These are phyloP conservation scores for Rousettus madagascariensis DNA, from an alignment of 2,797 vertebrate genomes.

Conservation along the genomic window DNA sequence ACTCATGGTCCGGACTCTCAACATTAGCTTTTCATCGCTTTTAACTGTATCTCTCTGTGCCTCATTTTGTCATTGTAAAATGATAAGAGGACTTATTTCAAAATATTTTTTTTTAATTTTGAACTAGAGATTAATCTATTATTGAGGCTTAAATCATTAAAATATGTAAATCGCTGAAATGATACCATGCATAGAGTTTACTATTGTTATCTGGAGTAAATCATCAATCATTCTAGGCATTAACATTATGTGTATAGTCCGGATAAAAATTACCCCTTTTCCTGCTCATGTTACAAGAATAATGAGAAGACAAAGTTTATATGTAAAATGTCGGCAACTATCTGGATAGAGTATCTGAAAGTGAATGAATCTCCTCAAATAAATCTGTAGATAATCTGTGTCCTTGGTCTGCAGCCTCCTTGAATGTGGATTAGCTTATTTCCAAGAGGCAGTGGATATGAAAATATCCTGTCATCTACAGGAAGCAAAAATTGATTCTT, in stretches of 20 bases:
- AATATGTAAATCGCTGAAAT: background rate
- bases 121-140: too few relatives aligned
- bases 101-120: background rate
- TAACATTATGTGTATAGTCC: background rate
- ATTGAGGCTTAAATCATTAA: background rate
- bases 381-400: background rate
- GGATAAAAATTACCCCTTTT: background rate
- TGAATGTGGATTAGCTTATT: background rate
- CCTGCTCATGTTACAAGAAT: background rate
- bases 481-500: background rate
- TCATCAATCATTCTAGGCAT: background rate
- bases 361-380: background rate
- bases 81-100: background rate
- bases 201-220: background rate
- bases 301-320: background rate
- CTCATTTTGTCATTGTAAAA: background rate
- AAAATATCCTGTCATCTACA: background rate
- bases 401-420: background rate
- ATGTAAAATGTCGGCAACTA: background rate
- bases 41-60: background rate
- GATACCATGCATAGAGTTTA: background rate
- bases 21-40: background rate
- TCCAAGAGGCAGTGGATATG: background rate
- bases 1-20: background rate
- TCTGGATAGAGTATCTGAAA: background rate